These are phyloP conservation scores for Lasioglossum baleicum DNA, from an alignment of 1,140 invertebrate genomes.

Conservation along the genomic window DNA sequence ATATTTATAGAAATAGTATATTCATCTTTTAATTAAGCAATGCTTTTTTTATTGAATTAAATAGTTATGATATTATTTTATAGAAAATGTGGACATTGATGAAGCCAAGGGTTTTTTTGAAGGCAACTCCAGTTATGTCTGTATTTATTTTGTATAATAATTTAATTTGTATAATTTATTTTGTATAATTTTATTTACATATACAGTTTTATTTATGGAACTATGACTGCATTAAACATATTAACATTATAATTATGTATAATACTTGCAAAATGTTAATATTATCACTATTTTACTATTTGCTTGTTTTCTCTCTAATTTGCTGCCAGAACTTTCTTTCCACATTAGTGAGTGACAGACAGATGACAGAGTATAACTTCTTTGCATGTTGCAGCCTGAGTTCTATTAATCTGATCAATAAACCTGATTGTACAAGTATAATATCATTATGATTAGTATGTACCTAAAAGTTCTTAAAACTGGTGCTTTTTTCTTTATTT, in stretches of 20 bases:
- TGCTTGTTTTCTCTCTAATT: constrained; percentile 78
- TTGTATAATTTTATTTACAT: constrained; percentile 92
- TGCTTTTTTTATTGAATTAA: too few relatives aligned
- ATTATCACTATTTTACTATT: constrained; percentile 67
- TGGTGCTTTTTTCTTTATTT: too few relatives aligned
- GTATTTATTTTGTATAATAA: too few relatives aligned
- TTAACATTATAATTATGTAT: constrained; percentile 38
- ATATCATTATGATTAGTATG: constrained; percentile 6
- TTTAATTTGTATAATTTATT: too few relatives aligned
- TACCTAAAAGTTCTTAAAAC: constrained; percentile 85
- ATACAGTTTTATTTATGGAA: constrained; percentile 31
- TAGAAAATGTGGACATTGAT: too few relatives aligned
- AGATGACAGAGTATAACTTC: constrained; percentile 23
- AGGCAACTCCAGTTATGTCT: constrained; percentile 96
- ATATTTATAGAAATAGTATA: too few relatives aligned
- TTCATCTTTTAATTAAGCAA: too few relatives aligned
- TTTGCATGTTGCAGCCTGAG: constrained; percentile 35
- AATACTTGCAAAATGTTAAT: too few relatives aligned
- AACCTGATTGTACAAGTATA: not conserved
- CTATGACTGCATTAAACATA: constrained; percentile 34
- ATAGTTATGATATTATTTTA: too few relatives aligned
- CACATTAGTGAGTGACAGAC: constrained; percentile 82
- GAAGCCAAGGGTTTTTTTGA: constrained; percentile 96
- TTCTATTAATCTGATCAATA: constrained; percentile 35
- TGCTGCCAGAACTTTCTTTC: constrained; percentile 83